Conservation (phyloP, 2,797 vertebrate genomes). For the Schizopygopsis malacanthus region DNA sequence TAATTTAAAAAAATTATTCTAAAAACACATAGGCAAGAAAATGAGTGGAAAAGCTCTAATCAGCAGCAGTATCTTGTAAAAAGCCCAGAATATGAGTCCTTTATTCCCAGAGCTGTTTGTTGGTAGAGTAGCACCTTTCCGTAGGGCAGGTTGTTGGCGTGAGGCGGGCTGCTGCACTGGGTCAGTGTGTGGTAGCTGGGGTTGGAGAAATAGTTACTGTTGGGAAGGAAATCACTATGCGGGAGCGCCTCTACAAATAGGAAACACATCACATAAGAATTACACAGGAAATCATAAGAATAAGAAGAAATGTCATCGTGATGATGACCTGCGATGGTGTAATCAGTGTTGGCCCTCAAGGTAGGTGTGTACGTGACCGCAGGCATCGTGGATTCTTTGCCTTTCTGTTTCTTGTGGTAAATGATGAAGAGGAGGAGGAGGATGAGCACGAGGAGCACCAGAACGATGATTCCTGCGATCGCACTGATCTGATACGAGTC, state of each 20-base stretch:
- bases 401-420: slow-evolving; percentile 92
- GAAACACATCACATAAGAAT: slow-evolving; percentile 2
- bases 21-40: not conserved
- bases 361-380: slow-evolving; percentile 92
- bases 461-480: slow-evolving; percentile 89
- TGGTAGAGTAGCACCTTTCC: slow-evolving; percentile 77
- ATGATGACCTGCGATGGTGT: slow-evolving; percentile 82
- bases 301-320: too few relatives aligned
- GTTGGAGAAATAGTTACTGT: slow-evolving; percentile 95
- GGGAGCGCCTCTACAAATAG: slow-evolving; percentile 83
- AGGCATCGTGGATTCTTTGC: slow-evolving; percentile 89
- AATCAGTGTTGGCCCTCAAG: slow-evolving; percentile 86
- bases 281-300: not conserved
- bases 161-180: slow-evolving; percentile 84
- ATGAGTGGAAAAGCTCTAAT: not conserved
- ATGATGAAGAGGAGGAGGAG: slow-evolving; percentile 90
- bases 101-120: not conserved
- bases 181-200: slow-evolving; percentile 95
- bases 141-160: slow-evolving; percentile 77
- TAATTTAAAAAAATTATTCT: not conserved
- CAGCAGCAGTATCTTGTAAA: not conserved
- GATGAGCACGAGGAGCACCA: slow-evolving; percentile 90
- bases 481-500: slow-evolving; percentile 94
- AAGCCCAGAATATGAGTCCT: not conserved
- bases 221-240: slow-evolving; percentile 79